phyloP scores from a whole-genome alignment of 2,888 invertebrate species.

The Lobophora halterata region DNA sequence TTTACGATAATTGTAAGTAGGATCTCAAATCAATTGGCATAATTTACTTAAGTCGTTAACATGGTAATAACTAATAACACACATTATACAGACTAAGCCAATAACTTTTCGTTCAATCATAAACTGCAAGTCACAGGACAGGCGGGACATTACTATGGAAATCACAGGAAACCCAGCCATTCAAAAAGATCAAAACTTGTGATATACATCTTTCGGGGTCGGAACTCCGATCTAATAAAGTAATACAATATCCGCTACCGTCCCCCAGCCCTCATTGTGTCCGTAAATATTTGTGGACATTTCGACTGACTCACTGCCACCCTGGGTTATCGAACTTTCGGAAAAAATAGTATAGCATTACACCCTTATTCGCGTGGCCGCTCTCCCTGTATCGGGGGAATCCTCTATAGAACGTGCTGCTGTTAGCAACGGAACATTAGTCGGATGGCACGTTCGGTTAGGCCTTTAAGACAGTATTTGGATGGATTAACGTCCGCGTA shows the following conservation, averaged over 20 bases:
- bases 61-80: background rate
- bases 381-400: constrained; percentile 22
- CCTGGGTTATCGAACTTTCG: constrained; percentile 42
- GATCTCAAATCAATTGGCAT: no score
- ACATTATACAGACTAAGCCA: background rate
- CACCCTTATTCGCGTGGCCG: constrained; percentile 31
- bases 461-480: constrained; percentile 22
- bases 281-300: constrained; percentile 41
- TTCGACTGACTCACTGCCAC: constrained; percentile 41
- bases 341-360: constrained; percentile 30
- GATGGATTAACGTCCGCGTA: constrained; percentile 17
- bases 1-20: no score
- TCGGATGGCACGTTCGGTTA: constrained; percentile 27
- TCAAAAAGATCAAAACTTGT: constrained; percentile 17
- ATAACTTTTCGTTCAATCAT: constrained; percentile 1
- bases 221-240: constrained; percentile 27
- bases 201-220: constrained; percentile 19
- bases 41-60: no score
- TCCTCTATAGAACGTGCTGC: constrained; percentile 23
- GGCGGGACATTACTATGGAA: constrained; percentile 21
- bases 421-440: constrained; percentile 28
- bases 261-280: constrained; percentile 25
- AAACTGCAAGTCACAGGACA: constrained; percentile 14
- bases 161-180: constrained; percentile 20
- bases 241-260: constrained; percentile 32